These are phyloP conservation scores for Toxonevra muliebris DNA, from an alignment of 2,888 invertebrate genomes.

Conservation along the genomic window DNA sequence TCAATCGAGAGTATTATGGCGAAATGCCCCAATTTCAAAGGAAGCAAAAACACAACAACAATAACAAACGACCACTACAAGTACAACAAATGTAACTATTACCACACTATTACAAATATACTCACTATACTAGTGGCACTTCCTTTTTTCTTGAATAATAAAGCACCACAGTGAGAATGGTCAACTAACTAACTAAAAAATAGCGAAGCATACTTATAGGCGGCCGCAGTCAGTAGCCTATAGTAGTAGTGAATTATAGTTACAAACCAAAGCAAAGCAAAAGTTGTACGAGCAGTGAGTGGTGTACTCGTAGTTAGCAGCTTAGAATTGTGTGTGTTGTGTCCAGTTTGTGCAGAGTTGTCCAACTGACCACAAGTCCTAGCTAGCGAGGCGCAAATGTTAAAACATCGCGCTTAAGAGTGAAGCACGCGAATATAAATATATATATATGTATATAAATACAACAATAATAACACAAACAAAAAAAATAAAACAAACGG, in stretches of 20 bases:
- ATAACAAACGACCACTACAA: no score
- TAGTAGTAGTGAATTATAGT: background rate
- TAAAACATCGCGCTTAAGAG: no score
- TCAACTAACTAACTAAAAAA: background rate
- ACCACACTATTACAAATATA: background rate
- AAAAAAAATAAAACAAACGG: background rate
- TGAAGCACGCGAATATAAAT: constrained; percentile 16
- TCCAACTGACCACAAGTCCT: constrained; percentile 62
- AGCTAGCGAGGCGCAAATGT: constrained; percentile 20
- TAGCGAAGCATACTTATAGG: background rate
- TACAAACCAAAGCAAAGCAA: background rate
- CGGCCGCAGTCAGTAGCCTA: background rate
- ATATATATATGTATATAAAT: no score
- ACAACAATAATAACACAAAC: background rate
- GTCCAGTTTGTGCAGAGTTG: constrained; percentile 62
- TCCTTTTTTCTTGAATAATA: no score
- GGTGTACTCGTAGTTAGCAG: background rate
- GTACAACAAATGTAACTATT: background rate
- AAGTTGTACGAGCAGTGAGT: background rate
- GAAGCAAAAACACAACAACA: background rate
- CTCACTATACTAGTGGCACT: no score
- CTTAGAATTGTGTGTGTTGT: background rate
- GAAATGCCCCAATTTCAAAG: background rate
- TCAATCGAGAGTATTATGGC: background rate
- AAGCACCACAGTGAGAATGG: background rate